Conservation (phyloP, 2,113 vertebrate species). For the Hiodon tergisus region DNA sequence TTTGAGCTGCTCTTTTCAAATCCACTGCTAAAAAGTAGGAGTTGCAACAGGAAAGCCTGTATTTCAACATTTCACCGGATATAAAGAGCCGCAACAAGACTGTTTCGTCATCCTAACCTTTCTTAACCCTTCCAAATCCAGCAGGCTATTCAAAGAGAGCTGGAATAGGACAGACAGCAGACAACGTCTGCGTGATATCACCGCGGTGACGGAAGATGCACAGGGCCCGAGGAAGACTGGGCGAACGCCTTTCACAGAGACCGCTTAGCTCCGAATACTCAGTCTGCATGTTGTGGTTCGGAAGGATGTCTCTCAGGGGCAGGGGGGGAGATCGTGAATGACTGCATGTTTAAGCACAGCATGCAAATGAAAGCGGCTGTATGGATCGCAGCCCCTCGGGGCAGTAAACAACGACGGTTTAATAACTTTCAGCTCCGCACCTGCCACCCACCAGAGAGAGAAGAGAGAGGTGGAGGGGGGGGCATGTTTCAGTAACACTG, state of each 20-base stretch:
- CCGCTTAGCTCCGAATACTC: too few species aligned
- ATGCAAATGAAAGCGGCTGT: not conserved
- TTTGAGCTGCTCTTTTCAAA: not conserved
- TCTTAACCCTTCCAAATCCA: not conserved
- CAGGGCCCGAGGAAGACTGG: too few species aligned
- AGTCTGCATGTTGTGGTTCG: too few species aligned
- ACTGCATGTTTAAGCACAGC: not conserved
- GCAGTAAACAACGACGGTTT: not conserved
- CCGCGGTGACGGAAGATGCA: too few species aligned
- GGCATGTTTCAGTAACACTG: not conserved
- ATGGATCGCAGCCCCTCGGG: not conserved
- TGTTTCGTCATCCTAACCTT: not conserved
- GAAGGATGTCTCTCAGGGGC: too few species aligned
- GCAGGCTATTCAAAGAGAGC: too few species aligned
- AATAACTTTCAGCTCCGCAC: not conserved
- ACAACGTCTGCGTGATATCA: too few species aligned
- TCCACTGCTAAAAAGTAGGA: not conserved
- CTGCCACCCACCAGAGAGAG: not conserved
- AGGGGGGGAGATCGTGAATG: not conserved
- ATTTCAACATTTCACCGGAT: not conserved
- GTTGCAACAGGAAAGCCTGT: too few species aligned
- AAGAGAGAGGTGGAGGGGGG: too few species aligned
- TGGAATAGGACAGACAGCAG: too few species aligned
- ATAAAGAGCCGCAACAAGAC: not conserved
- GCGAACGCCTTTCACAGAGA: too few species aligned